Base-by-base conservation (phyloP, 1,140 invertebrate species). In the Orius insidiosus region DNA sequence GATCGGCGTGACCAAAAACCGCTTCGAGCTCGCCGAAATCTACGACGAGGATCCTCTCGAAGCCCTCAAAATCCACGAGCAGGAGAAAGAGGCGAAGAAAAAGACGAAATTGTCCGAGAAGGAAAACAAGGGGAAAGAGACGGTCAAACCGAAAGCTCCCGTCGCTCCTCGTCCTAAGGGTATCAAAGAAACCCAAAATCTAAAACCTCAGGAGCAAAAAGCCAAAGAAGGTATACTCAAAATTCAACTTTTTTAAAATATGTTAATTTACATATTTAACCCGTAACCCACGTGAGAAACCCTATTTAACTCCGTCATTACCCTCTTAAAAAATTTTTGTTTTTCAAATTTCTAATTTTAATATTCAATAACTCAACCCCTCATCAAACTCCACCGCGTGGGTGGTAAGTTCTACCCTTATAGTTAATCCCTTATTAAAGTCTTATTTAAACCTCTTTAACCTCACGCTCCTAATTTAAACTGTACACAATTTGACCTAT, bases 1-100 rank as follows among this genome's bases (percentile, higher is more conserved):
- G 62, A 84, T 90, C 64, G 83, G 83, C 55, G 78, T 88, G 53
- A 76, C 76, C 58, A 49, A 42, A 34, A 95, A 95, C 70, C 82
- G 89, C 69, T 94, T 86, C 69, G 81, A 77, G 64, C 75, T 92
- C 64, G 88, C 89, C 65, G 74, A 89, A 62, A 72, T 77, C 62
- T 79, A 84, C 66, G 76, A 76, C 60, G 72, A 76, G 61, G 88
- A 93, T 73, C 85, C 85, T 53, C 71, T 87, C 62, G 86, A 92
- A 71, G 77, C 83, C 10, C 64, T 88, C 59, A 78, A 80, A 70
- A 71, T 75, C 56, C 74, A 76, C 62, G 80, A 82, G 65, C 72
- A 73, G 56, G 80, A 77, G 56, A 84, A 78, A 60, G 81, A 85
- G 61, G 69, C 73, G 50, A 79, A 82, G 68, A 86, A 80, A 68